Evolutionary conservation across 2,888 invertebrate species (phyloP).

Genomic region (Argyra leucocephala): DNA sequence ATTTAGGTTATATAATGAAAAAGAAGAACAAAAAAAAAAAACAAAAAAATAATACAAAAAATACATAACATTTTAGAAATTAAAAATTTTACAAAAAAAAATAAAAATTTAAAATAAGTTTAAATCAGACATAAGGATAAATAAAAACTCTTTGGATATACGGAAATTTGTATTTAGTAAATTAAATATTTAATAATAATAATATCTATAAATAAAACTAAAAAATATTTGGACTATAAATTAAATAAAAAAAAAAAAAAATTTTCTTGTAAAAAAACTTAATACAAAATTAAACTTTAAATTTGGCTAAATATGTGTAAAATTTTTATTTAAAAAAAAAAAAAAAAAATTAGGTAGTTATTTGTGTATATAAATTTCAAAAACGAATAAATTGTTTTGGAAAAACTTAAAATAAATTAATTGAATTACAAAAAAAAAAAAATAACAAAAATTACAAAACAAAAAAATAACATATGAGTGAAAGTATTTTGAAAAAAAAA

Average conservation of each 20-base stretch:
- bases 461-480: no score
- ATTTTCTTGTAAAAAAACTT: background rate
- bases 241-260: background rate
- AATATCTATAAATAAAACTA: background rate
- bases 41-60: no score
- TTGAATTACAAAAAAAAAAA: no score
- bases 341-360: slow-evolving; percentile 6
- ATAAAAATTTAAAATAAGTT: background rate
- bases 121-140: background rate
- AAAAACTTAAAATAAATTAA: no score
- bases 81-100: background rate
- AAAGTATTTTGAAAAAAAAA: no score
- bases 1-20: background rate
- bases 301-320: background rate
- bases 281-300: background rate
- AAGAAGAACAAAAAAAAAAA: background rate
- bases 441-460: no score
- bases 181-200: background rate
- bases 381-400: no score
- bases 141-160: slow-evolving; percentile 7
- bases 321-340: background rate
- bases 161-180: background rate
- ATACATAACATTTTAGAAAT: background rate
- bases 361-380: background rate
- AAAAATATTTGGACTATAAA: background rate